Evolutionary conservation across 2,888 invertebrate species (phyloP).

Genomic region (Coelopa pilipes): DNA sequence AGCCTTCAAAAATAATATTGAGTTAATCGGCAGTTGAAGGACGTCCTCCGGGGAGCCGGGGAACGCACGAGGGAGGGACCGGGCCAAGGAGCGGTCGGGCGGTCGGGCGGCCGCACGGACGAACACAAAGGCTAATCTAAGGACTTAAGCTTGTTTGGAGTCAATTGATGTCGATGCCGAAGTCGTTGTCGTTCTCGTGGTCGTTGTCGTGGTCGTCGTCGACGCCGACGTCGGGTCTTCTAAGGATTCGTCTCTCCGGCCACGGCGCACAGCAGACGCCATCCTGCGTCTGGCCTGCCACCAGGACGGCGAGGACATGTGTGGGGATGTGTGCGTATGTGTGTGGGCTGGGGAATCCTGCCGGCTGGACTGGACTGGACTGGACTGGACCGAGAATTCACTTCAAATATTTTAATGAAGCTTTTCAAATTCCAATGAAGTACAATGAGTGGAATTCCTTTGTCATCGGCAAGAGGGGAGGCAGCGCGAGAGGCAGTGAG

Average conservation of each 20-base stretch:
- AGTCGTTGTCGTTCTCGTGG: too few relatives aligned
- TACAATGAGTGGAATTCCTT: conserved; percentile 11
- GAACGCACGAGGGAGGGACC: too few relatives aligned
- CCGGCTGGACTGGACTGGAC: too few relatives aligned
- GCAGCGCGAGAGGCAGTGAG: not conserved
- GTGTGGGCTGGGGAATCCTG: conserved; percentile 9
- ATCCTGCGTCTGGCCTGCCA: not conserved
- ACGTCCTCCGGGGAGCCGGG: conserved; percentile 9
- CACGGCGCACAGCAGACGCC: not conserved
- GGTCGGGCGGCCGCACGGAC: conserved; percentile 4
- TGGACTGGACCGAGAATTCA: conserved; percentile 26
- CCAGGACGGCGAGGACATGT: not conserved
- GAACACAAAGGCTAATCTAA: conserved; percentile 36
- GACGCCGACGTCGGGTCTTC: conserved; percentile 28
- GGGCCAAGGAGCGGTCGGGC: not conserved
- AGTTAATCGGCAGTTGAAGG: conserved; percentile 41
- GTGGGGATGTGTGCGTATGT: conserved; percentile 1
- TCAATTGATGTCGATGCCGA: conserved; percentile 37
- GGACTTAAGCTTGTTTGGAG: conserved; percentile 36
- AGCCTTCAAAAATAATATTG: conserved; percentile 39
- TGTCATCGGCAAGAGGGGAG: not conserved
- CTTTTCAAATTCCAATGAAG: conserved; percentile 29
- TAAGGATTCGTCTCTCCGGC: not conserved
- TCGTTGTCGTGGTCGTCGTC: too few relatives aligned
- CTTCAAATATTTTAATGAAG: conserved; percentile 35